phyloP scores from a whole-genome alignment of 2,113 vertebrate genomes.

The Merops nubicus region DNA sequence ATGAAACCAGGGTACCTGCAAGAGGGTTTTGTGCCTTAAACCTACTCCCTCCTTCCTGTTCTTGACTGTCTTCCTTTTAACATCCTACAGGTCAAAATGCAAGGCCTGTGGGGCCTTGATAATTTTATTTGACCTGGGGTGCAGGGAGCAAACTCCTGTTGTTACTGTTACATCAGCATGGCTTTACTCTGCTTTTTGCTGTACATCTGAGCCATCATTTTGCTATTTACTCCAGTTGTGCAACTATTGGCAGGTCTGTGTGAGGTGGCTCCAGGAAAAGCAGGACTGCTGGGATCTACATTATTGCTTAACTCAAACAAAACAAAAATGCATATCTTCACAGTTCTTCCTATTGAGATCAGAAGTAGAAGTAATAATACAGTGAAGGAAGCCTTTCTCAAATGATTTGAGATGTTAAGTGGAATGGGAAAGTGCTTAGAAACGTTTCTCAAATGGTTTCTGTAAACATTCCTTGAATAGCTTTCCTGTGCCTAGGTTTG shows the following conservation, averaged over 20 bases:
- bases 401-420: slow-evolving; percentile 8
- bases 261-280: slow-evolving; percentile 41
- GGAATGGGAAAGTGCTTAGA: neutral
- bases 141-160: neutral
- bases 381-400: neutral
- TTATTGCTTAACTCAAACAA: slow-evolving; percentile 18
- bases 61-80: neutral
- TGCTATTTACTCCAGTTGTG: neutral
- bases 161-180: neutral
- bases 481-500: neutral
- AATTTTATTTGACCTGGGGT: neutral
- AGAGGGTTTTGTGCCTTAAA: neutral
- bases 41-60: neutral
- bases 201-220: neutral
- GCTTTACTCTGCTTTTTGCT: neutral
- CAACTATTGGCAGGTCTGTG: neutral
- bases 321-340: neutral
- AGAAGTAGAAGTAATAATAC: slow-evolving; percentile 1
- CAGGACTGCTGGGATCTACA: slow-evolving; percentile 25
- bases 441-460: neutral
- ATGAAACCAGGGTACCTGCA: neutral
- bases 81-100: neutral
- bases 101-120: neutral
- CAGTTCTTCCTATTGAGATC: slow-evolving; percentile 6
- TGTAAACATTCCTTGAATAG: slow-evolving; percentile 34